These are phyloP conservation scores for Propithecus deckenii DNA, from an alignment of 2,797 vertebrate species.

Conservation along the genomic window DNA sequence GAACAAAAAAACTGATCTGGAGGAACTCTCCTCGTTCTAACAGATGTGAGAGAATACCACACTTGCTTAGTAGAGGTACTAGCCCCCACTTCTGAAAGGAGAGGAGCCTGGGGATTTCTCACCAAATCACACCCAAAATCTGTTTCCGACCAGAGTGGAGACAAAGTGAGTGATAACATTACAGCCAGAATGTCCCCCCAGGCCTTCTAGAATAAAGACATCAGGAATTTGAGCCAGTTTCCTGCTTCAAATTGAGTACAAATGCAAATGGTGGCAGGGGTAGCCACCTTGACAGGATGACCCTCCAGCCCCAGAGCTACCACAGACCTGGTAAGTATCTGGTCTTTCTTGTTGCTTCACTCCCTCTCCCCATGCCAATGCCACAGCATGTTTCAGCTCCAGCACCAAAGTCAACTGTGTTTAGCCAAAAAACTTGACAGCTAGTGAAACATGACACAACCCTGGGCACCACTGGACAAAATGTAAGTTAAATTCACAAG, in stretches of 20 bases:
- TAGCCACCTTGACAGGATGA: not conserved
- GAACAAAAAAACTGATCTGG: not conserved
- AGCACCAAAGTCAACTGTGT: not conserved
- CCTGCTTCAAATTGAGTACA: not conserved
- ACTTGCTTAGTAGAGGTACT: not conserved
- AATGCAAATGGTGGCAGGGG: not conserved
- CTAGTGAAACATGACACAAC: not conserved
- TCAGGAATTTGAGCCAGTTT: not conserved
- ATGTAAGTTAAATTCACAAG: not conserved
- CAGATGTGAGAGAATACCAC: not conserved
- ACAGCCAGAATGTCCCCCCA: not conserved
- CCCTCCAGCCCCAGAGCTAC: not conserved
- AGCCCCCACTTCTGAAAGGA: not conserved
- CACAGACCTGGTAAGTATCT: not conserved
- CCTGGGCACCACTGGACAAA: not conserved
- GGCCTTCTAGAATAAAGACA: not conserved
- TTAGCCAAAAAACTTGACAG: not conserved
- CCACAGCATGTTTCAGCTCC: not conserved
- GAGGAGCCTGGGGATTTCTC: not conserved
- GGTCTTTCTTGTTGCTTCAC: fast-evolving
- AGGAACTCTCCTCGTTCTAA: not conserved
- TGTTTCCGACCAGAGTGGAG: not conserved
- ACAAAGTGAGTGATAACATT: not conserved
- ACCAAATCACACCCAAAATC: not conserved
- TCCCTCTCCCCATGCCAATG: not conserved